Evolutionary conservation across 1,140 invertebrate genomes (phyloP).

Genomic region (Diachasma alloeum): DNA sequence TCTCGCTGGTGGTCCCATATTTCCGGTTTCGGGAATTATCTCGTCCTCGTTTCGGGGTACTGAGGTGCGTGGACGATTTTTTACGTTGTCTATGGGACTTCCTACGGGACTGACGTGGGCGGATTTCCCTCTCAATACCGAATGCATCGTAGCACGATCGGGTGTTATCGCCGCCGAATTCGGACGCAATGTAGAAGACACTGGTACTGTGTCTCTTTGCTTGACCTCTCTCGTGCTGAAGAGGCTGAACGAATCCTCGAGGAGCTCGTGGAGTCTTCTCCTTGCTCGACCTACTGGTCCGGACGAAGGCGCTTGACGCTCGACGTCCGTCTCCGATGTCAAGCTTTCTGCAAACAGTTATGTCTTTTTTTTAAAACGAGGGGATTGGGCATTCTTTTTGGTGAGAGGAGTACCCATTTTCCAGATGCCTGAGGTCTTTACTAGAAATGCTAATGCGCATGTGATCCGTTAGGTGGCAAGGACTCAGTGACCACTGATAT

Average conservation of each 20-base stretch:
- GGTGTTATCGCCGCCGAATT: slow-evolving; percentile 34
- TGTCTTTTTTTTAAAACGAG: slow-evolving; percentile 28
- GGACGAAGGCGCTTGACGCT: slow-evolving; percentile 45
- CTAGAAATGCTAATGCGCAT: not conserved
- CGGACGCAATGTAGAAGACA: slow-evolving; percentile 30
- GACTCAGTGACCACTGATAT: no score
- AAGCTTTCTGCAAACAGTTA: slow-evolving; percentile 28
- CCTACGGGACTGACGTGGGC: slow-evolving; percentile 55
- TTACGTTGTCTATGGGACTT: slow-evolving; percentile 38
- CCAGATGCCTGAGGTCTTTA: not conserved
- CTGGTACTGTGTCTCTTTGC: slow-evolving; percentile 44
- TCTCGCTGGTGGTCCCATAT: slow-evolving; percentile 45
- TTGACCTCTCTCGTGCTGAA: slow-evolving; percentile 68
- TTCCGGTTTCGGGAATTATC: slow-evolving; percentile 47
- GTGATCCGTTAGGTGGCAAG: no score
- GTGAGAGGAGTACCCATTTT: not conserved
- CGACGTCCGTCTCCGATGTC: slow-evolving; percentile 42
- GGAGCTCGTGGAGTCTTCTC: slow-evolving; percentile 71
- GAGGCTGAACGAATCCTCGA: slow-evolving; percentile 74
- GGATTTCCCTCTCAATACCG: slow-evolving; percentile 60
- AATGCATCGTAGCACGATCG: slow-evolving; percentile 40
- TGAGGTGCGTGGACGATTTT: slow-evolving; percentile 57
- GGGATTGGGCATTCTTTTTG: not conserved
- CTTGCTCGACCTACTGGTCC: slow-evolving; percentile 67
- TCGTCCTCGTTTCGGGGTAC: slow-evolving; percentile 40